A percentile compares a stretch with the other conserved stretches of the same genome.
Conservation (phyloP, 2,888 invertebrate genomes). For the Pimpla rufipes region DNA sequence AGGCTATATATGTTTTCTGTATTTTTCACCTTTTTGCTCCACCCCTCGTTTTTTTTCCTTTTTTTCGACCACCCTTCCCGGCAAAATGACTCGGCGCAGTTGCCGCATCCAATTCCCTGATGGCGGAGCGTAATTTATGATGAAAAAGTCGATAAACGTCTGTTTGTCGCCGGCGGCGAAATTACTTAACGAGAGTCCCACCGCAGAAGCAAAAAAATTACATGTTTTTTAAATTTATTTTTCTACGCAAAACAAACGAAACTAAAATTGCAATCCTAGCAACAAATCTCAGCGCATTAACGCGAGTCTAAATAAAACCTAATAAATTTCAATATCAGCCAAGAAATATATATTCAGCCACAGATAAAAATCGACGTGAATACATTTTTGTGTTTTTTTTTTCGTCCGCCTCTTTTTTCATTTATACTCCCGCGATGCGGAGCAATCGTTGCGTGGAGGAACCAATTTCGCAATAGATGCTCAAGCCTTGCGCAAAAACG, state of each 20-base stretch:
- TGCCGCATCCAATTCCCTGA: slow-evolving; percentile 3
- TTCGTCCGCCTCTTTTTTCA: too few species aligned
- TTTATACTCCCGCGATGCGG: neutral
- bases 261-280: neutral
- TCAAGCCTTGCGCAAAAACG: neutral
- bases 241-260: neutral
- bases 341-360: neutral
- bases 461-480: slow-evolving; percentile 16
- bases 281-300: neutral
- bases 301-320: neutral
- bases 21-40: neutral
- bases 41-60: neutral
- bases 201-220: neutral
- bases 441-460: slow-evolving; percentile 16
- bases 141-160: slow-evolving; percentile 3
- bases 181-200: neutral
- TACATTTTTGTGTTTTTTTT: too few species aligned
- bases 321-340: neutral
- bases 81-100: neutral
- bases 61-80: neutral
- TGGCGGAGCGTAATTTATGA: neutral
- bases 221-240: too few species aligned
- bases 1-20: neutral
- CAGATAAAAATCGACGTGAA: slow-evolving; percentile 10
- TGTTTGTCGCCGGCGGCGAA: neutral